Conservation (phyloP, 2,113 vertebrate species). For the Puma concolor region DNA sequence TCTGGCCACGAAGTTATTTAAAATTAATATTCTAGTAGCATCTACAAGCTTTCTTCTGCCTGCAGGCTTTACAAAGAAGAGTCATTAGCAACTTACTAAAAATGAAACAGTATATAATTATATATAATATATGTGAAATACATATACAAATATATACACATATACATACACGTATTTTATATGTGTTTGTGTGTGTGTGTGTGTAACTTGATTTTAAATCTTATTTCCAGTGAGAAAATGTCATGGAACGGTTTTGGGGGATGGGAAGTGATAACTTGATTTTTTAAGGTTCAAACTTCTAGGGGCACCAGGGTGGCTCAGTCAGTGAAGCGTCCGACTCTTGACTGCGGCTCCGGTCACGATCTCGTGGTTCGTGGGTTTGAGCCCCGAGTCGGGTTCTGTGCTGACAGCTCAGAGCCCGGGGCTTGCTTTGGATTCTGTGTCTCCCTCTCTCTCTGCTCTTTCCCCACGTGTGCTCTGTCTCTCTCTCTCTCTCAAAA, state of each 20-base stretch:
- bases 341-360: too few species aligned
- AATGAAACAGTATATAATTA: not conserved
- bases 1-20: not conserved
- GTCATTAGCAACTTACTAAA: not conserved
- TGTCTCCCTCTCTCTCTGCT: too few species aligned
- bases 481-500: too few species aligned
- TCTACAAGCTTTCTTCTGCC: conserved; percentile 1
- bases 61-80: not conserved
- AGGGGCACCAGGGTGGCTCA: not conserved
- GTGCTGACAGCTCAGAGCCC: too few species aligned
- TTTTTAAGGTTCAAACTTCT: not conserved
- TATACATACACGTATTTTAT: not conserved
- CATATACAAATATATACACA: not conserved
- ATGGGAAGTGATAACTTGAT: not conserved
- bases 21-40: not conserved
- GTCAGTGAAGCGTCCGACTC: too few species aligned
- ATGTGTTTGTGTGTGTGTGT: too few species aligned
- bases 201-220: not conserved
- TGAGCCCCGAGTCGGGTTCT: too few species aligned
- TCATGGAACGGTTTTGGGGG: not conserved
- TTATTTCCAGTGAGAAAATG: not conserved
- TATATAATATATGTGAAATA: not conserved
- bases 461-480: too few species aligned
- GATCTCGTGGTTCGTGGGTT: too few species aligned
- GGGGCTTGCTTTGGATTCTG: too few species aligned